Evolutionary conservation across 2,113 vertebrate genomes (phyloP), one percentile per base, ranked within the genome.

Genomic region (Mesoclemmys tuberculata): DNA sequence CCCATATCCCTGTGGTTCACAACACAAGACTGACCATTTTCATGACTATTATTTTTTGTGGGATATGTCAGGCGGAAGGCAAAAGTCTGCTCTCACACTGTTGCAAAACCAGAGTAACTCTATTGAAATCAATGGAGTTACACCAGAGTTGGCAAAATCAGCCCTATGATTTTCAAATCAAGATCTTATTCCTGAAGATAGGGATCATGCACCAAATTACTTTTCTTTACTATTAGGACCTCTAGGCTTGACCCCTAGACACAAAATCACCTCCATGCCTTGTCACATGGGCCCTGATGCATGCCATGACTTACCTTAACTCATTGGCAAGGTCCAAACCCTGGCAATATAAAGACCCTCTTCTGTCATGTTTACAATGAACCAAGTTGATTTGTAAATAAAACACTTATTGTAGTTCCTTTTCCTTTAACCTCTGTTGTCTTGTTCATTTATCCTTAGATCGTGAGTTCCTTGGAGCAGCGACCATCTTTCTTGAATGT

Each of bases 231-330:
- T 49, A 2, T 64, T 89, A 71, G n/a, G 55, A 3, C 18, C 54
- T 29, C 29, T 82, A 13, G 44, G 6, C 1, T 0, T 68, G 84
- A 6, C 3, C 13, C 24, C 46, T 64, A n/a, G 1, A 52, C 26
- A n/a, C 4, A 77, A 88, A 48, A 6, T 51, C 82, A 87, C 55
- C 13, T 80, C 46, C 24, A 2, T 6, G 0, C 55, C 87, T n/a
- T 79, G 1, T 27, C 52, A 29, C 4, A 13, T 24, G 58, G 14
- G 29, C 13, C 58, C 29, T 35, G 22, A 38, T 44, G 18, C 38
- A 74, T 41, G 19, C 27, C 29, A 56, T 29, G 41, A 16, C 3
- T 56, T 10, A 87, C n/a, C 91, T 52, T 1, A 82, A 54, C 16
- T 44, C 3, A 75, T 56, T 80, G 6, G 3, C 74, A 85, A 87